Conservation (phyloP, 2,888 invertebrate species). For the Cephonodes hylas region DNA sequence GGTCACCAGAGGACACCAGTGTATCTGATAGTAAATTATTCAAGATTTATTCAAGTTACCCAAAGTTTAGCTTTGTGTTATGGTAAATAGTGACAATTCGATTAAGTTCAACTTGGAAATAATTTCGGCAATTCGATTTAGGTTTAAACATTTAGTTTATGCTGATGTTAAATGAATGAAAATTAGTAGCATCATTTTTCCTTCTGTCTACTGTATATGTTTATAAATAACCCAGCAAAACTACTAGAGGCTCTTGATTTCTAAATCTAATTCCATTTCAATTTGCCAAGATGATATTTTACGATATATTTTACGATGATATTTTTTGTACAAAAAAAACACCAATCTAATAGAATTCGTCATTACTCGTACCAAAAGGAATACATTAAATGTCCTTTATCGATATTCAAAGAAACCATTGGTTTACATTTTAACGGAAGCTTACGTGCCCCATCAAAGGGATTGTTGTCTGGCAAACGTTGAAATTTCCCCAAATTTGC, state of each 20-base stretch:
- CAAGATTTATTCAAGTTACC: neutral
- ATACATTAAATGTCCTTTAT: constrained; percentile 17
- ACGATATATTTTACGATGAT: too few species aligned
- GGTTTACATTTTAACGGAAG: constrained; percentile 26
- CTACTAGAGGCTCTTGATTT: too few species aligned
- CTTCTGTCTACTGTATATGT: too few species aligned
- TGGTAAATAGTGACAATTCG: neutral
- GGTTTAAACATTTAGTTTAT: neutral
- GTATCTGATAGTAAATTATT: neutral
- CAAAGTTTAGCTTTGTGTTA: neutral
- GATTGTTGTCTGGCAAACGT: constrained; percentile 32
- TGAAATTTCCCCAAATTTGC: constrained; percentile 33
- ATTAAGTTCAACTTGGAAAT: neutral
- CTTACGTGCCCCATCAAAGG: constrained; percentile 39
- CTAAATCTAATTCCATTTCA: too few species aligned
- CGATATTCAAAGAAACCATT: constrained; percentile 33
- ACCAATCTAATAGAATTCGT: neutral
- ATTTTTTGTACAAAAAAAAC: too few species aligned
- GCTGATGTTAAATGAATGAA: too few species aligned
- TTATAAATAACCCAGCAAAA: too few species aligned
- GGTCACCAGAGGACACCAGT: neutral
- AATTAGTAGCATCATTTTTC: too few species aligned
- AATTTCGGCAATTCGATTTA: neutral
- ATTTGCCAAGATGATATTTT: too few species aligned
- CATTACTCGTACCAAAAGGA: constrained; percentile 14